phyloP scores from a whole-genome alignment of 2,113 vertebrate species.

The Varanus salvator region DNA sequence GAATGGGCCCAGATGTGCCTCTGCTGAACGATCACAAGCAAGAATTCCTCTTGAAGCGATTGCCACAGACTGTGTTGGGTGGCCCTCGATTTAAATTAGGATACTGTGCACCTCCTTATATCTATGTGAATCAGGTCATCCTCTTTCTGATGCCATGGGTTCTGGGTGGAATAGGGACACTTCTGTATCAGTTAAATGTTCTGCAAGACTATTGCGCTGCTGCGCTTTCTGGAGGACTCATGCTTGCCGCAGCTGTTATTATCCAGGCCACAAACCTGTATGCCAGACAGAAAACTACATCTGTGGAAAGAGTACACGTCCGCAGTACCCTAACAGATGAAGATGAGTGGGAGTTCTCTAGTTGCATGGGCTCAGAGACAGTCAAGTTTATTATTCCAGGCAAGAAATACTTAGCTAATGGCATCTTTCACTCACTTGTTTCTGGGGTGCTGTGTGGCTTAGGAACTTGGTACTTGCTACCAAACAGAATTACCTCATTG shows the following conservation, averaged over 20 bases:
- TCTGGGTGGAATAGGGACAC: conserved; percentile 89
- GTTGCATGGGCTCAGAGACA: conserved; percentile 91
- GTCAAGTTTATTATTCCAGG: conserved; percentile 93
- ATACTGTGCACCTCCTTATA: conserved; percentile 91
- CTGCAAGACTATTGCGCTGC: conserved; percentile 85
- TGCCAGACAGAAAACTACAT: conserved; percentile 81
- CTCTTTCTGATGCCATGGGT: conserved; percentile 95
- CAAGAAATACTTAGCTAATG: conserved; percentile 90
- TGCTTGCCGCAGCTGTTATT: conserved; percentile 84
- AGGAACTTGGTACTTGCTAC: conserved; percentile 95
- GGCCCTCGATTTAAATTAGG: conserved; percentile 92
- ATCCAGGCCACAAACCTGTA: conserved; percentile 87
- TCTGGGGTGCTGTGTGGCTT: conserved; percentile 91
- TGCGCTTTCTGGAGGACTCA: conserved; percentile 87
- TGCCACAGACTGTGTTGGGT: conserved; percentile 94
- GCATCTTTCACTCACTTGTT: conserved; percentile 87
- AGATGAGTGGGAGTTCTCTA: conserved; percentile 95
- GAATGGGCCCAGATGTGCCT: conserved; percentile 98
- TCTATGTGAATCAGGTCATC: conserved; percentile 92
- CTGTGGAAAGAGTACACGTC: conserved; percentile 85
- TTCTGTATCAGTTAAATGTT: conserved; percentile 87
- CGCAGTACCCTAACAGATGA: conserved; percentile 90
- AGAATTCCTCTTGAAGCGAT: conserved; percentile 98
- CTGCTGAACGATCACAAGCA: conserved; percentile 98
- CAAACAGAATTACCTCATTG: conserved; percentile 84